Conservation (phyloP, 2,888 invertebrate species). For the Athalia cordata region DNA sequence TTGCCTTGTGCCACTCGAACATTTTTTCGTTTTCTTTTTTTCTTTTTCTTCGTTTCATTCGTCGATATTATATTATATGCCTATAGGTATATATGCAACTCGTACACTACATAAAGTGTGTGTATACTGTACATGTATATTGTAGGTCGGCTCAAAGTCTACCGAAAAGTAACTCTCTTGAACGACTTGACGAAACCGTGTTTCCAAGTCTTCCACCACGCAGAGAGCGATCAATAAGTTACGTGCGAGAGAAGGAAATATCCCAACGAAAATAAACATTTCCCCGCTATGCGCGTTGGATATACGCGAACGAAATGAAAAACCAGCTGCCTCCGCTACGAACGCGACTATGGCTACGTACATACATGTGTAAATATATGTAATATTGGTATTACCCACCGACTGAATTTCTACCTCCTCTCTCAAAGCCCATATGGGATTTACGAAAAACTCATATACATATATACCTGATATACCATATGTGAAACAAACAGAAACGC, state of each 20-base stretch:
- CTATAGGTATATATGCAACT: too few species aligned
- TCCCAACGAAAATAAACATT: slow-evolving; percentile 36
- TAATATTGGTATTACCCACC: too few species aligned
- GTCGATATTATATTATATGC: slow-evolving; percentile 2
- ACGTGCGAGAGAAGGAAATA: slow-evolving; percentile 26
- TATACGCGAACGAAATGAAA: background rate
- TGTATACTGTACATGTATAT: background rate
- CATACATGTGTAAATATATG: too few species aligned
- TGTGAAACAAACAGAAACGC: too few species aligned
- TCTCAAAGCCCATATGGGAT: too few species aligned
- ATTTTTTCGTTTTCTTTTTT: too few species aligned
- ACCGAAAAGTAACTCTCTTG: slow-evolving; percentile 18
- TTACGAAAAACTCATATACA: too few species aligned
- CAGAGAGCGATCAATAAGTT: slow-evolving; percentile 32
- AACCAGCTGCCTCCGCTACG: too few species aligned
- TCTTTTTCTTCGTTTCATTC: background rate
- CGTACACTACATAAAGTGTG: too few species aligned
- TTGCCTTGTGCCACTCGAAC: background rate
- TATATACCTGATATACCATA: too few species aligned
- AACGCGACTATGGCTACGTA: too few species aligned
- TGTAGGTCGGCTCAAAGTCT: background rate
- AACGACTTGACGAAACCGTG: slow-evolving; percentile 32
- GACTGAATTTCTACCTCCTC: too few species aligned
- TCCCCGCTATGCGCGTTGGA: background rate
- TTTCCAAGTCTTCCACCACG: slow-evolving; percentile 3